Percentiles rank a stretch among this genome's conserved stretches.
Evolutionary conservation across 37 sponge, comb jelly and placozoan genomes (phyloP).

Genomic region (Beroe ovata): DNA sequence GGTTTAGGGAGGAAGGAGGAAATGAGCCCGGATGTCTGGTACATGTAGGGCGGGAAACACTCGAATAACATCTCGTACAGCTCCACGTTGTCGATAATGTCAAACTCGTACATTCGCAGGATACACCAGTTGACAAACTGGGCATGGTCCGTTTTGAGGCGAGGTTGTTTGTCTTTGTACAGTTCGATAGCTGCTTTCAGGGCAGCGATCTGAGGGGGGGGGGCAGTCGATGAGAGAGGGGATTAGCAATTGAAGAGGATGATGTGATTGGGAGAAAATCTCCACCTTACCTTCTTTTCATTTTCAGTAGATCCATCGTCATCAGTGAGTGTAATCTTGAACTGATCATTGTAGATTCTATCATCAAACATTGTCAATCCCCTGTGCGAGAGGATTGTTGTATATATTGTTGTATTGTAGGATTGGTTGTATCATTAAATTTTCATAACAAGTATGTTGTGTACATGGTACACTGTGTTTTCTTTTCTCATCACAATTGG

Average conservation of each 20-base stretch:
- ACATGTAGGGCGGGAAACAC: constrained; percentile 31
- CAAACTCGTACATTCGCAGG: constrained; percentile 52
- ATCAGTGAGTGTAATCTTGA: constrained; percentile 14
- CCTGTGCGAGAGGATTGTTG: too few species aligned
- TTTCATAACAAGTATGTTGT: too few species aligned
- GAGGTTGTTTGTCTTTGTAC: constrained; percentile 34
- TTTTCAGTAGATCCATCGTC: neutral
- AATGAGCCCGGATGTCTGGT: constrained; percentile 32
- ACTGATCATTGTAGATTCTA: neutral
- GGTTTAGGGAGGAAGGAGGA: constrained; percentile 30
- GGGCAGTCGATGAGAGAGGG: too few species aligned
- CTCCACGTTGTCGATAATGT: constrained; percentile 47
- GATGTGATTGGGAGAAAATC: too few species aligned
- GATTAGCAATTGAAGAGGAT: too few species aligned
- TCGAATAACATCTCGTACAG: constrained; percentile 30
- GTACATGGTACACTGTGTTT: too few species aligned
- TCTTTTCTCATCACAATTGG: too few species aligned
- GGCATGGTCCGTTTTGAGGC: constrained; percentile 41
- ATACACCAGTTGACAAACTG: constrained; percentile 67
- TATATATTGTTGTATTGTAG: too few species aligned
- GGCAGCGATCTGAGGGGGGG: neutral
- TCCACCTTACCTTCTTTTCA: constrained; percentile 33
- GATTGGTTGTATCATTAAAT: too few species aligned
- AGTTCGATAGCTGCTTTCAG: constrained; percentile 35
- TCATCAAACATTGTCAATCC: constrained; percentile 54